A percentile compares a stretch with the other conserved stretches of the same genome.
Conservation (phyloP, 2,113 vertebrate species). For the Dendrocopos noguchii region DNA sequence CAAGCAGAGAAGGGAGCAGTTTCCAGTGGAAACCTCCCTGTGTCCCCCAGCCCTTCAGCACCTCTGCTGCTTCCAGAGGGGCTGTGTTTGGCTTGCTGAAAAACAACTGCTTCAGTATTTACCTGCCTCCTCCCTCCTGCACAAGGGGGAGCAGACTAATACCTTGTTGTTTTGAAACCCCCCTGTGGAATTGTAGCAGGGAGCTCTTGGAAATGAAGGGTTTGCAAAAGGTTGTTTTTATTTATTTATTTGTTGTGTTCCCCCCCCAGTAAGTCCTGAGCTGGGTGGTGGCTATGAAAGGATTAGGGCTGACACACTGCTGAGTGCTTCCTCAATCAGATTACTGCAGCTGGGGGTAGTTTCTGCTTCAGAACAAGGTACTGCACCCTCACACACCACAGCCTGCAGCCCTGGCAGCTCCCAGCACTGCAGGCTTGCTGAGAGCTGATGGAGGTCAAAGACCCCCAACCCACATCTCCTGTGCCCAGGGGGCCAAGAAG, state of each 20-base stretch:
- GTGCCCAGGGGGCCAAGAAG: no score
- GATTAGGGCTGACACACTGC: slow-evolving; percentile 58
- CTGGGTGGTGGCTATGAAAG: slow-evolving; percentile 66
- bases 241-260: background rate
- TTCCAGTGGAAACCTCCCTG: background rate
- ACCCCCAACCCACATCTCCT: background rate
- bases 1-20: background rate
- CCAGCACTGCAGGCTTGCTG: background rate
- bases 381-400: background rate
- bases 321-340: slow-evolving; percentile 61
- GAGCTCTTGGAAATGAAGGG: slow-evolving; percentile 38
- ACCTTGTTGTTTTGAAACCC: slow-evolving; percentile 41
- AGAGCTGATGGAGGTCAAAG: background rate
- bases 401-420: background rate
- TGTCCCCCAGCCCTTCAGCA: background rate
- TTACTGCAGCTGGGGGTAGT: slow-evolving; percentile 48
- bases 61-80: background rate
- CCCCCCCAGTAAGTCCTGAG: slow-evolving; percentile 44
- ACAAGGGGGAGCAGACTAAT: slow-evolving; percentile 21
- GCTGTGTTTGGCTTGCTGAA: background rate
- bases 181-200: slow-evolving; percentile 34
- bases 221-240: background rate
- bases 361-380: slow-evolving; percentile 38
- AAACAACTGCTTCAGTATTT: slow-evolving; percentile 26
- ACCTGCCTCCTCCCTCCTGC: slow-evolving; percentile 8